Evolutionary conservation across 2,113 vertebrate species (phyloP).

Genomic region (Eulacestoma nigropectus): DNA sequence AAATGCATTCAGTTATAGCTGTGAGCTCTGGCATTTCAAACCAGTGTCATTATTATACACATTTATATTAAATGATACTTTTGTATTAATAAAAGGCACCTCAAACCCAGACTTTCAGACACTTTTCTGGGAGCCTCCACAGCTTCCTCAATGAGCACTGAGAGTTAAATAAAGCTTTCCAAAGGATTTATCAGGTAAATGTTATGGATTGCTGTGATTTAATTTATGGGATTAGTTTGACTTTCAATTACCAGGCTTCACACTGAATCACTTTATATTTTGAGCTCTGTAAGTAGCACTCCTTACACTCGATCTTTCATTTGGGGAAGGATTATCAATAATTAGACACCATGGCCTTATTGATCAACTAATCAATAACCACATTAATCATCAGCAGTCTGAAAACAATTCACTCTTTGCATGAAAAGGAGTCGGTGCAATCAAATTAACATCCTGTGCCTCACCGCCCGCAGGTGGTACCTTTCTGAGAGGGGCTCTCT

Average conservation of each 20-base stretch:
- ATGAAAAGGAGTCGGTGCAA: conserved; percentile 59
- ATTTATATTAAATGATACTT: neutral
- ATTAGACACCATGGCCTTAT: conserved; percentile 81
- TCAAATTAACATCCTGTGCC: conserved; percentile 67
- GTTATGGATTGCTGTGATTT: conserved; percentile 80
- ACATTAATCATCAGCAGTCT: conserved; percentile 77
- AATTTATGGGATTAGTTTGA: conserved; percentile 82
- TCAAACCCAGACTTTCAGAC: neutral
- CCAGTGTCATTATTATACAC: fast-evolving
- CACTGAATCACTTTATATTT: conserved; percentile 78
- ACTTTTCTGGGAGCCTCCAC: neutral
- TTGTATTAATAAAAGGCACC: neutral
- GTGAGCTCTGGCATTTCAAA: neutral
- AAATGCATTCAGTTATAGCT: neutral
- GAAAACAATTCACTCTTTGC: conserved; percentile 76
- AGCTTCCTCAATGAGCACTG: conserved; percentile 14
- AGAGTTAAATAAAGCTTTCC: conserved; percentile 75
- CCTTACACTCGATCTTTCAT: conserved; percentile 78
- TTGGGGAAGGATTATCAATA: conserved; percentile 82
- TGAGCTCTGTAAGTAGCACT: conserved; percentile 72
- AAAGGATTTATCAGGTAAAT: conserved; percentile 77
- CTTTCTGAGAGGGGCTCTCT: neutral
- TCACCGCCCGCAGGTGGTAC: neutral
- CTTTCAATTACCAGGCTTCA: conserved; percentile 80
- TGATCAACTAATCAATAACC: conserved; percentile 77